Conservation (phyloP, 2,797 vertebrate genomes). For the Phoeniculus purpureus region DNA sequence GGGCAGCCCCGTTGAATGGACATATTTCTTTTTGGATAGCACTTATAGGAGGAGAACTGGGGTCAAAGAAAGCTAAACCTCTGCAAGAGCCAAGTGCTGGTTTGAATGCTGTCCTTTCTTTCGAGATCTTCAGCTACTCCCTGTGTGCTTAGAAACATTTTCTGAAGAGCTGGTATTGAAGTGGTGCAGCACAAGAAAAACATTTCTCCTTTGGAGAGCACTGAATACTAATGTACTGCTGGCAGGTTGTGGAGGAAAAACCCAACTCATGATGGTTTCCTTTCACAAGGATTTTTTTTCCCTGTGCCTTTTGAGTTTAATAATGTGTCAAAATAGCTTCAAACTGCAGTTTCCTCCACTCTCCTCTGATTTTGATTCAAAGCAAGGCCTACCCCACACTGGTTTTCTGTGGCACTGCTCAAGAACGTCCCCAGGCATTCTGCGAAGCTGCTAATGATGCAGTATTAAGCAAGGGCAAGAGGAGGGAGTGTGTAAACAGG, state of each 20-base stretch:
- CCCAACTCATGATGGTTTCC: background rate
- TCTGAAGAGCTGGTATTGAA: constrained; percentile 42
- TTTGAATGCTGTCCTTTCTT: constrained; percentile 43
- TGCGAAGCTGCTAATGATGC: background rate
- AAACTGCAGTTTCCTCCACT: constrained; percentile 6
- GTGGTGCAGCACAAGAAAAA: constrained; percentile 18
- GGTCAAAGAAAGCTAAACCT: constrained; percentile 33
- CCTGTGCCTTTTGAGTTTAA: background rate
- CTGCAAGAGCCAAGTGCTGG: constrained; percentile 28
- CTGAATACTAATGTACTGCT: constrained; percentile 32
- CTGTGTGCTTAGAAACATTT: constrained; percentile 29
- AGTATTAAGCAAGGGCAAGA: background rate
- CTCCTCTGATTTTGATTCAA: background rate
- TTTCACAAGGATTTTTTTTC: background rate
- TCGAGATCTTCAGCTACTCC: constrained; percentile 22
- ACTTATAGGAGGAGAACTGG: background rate
- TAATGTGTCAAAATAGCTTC: background rate
- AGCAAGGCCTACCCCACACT: background rate
- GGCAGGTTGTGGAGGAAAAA: background rate
- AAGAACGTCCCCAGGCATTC: background rate
- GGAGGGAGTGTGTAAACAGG: background rate
- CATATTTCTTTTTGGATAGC: constrained; percentile 40
- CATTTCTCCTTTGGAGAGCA: background rate
- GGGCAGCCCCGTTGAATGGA: constrained; percentile 4
- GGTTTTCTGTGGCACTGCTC: background rate